Evolutionary conservation across 2,888 invertebrate genomes (phyloP), one percentile per base, ranked within the genome.

Genomic region (Hyppa rectilinea): DNA sequence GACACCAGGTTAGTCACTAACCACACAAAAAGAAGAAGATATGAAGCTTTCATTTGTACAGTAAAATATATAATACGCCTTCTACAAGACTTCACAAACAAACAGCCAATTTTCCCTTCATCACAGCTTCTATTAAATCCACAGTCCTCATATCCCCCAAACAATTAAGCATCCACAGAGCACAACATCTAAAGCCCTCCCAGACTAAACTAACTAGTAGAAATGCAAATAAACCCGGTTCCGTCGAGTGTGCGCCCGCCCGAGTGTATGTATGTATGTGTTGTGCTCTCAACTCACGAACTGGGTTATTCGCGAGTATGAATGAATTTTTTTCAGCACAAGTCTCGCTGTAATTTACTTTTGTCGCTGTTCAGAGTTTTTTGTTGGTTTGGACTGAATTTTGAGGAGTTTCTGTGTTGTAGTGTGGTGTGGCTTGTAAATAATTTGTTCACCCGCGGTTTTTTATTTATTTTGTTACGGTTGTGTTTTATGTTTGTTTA

Each of bases 271-370:
- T 67, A 58, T 75, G 63, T 60, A 26, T 49, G 60, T 80, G 74
- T 59, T 63, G 74, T 31, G 68, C 80, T 62, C 76, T 86, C 77
- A 53, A 75, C 81, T 82, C 81, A 63, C 65, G 84, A 90, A 90
- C 89, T 90, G 75, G 91, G 90, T 89, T 90, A 87, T 82, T 72
- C 78, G 72, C 78, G 59, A 63, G 71, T 70, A 84, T 79, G 84
- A 84, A 87, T 84, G 86, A 78, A 83, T 85, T 79, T 85, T 83
- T 58, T 85, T 85, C 69, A 56, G 68, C 78, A 77, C 81, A 55
- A 83, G 74, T 47, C 76, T 59, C 74, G 50, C 69, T 75, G 81
- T 89, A 85, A 87, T 89, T 88, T 88, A 84, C 85, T 87, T 87
- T 81, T 83, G 67, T 66, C 62, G 64, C 65, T 75, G 67, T 74